Percentiles rank a stretch among this genome's conserved stretches.
Conservation (phyloP, 2,797 vertebrate species). For the Leptoclinus maculatus region DNA sequence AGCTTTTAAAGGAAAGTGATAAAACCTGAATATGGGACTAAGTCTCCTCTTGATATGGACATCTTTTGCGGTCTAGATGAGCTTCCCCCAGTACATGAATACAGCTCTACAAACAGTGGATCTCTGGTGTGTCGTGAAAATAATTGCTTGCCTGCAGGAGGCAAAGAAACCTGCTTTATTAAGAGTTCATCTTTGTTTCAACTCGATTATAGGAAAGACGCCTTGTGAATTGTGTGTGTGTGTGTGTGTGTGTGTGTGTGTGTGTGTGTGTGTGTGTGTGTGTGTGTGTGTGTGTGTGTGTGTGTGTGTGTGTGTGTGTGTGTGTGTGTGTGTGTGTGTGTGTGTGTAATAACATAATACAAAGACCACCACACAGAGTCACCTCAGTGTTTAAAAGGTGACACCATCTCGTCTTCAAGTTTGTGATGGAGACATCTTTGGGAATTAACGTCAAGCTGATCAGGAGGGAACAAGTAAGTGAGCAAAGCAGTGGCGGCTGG, state of each 20-base stretch:
- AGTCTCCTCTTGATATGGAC: neutral
- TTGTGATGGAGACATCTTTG: conserved; percentile 40
- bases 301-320: conserved; percentile 14
- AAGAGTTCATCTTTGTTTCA: conserved; percentile 55
- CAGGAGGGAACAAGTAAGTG: conserved; percentile 28
- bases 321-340: conserved; percentile 13
- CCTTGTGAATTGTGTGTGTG: conserved; percentile 29
- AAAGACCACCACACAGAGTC: conserved; percentile 14
- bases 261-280: conserved; percentile 14
- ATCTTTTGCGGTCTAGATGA: neutral
- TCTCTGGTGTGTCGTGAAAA: conserved; percentile 22
- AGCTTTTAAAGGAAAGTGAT: conserved; percentile 1
- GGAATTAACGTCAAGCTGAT: conserved; percentile 51
- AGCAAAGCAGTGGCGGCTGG: too few species aligned
- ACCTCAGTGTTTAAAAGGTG: conserved; percentile 45
- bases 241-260: conserved; percentile 8
- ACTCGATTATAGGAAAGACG: conserved; percentile 47
- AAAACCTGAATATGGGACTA: neutral
- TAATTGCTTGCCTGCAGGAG: conserved; percentile 46
- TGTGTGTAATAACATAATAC: conserved; percentile 1
- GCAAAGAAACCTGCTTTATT: conserved; percentile 42
- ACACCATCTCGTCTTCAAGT: conserved; percentile 39
- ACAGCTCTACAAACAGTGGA: conserved; percentile 13
- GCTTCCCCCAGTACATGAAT: neutral
- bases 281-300: conserved; percentile 13